Evolutionary conservation across 2,113 vertebrate genomes (phyloP).

Genomic region (Stigmatopora nigra): DNA sequence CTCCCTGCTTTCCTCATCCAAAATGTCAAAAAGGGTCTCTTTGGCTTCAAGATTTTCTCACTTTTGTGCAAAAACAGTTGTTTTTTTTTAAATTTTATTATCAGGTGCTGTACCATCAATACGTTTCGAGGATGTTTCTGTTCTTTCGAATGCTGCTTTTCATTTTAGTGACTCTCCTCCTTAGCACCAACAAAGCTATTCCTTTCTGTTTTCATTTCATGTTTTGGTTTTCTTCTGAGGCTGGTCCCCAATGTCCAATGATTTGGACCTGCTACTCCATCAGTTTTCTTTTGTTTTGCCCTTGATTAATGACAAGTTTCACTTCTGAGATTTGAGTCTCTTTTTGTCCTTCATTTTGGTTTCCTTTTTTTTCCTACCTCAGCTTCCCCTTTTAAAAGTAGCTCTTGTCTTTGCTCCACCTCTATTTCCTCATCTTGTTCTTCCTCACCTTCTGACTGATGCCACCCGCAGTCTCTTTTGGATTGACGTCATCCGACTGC

Average conservation of each 20-base stretch:
- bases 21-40: slow-evolving; percentile 8
- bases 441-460: slow-evolving; percentile 2
- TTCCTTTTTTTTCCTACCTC: neutral
- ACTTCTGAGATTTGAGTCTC: neutral
- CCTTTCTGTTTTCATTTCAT: neutral
- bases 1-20: slow-evolving; percentile 18
- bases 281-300: slow-evolving; percentile 8
- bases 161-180: neutral
- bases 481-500: slow-evolving; percentile 9
- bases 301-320: neutral
- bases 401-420: neutral
- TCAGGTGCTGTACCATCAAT: neutral
- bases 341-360: neutral
- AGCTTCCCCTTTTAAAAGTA: slow-evolving; percentile 5
- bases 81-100: too few species aligned
- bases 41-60: slow-evolving; percentile 26
- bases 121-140: neutral
- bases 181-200: neutral
- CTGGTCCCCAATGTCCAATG: neutral
- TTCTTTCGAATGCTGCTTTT: slow-evolving; percentile 1
- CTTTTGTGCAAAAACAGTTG: neutral
- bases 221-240: neutral
- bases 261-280: neutral
- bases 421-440: slow-evolving; percentile 6
- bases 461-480: slow-evolving; percentile 22